These are phyloP conservation scores for Xylocampa areola DNA, from an alignment of 2,888 invertebrate species.

Conservation along the genomic window DNA sequence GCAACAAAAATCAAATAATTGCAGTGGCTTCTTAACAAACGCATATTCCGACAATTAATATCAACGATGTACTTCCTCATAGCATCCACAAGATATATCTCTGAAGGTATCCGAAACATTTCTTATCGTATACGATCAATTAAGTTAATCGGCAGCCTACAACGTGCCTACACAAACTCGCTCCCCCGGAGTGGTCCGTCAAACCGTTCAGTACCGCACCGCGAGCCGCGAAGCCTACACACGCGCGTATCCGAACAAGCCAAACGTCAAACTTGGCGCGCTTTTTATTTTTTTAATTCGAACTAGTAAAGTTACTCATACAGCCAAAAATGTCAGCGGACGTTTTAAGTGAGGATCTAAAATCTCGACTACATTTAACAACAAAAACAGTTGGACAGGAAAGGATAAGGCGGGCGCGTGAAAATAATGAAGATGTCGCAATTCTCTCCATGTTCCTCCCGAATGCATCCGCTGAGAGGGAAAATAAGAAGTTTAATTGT, in stretches of 20 bases:
- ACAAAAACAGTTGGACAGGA: slow-evolving; percentile 96
- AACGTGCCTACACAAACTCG: slow-evolving; percentile 61
- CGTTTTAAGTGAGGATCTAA: slow-evolving; percentile 94
- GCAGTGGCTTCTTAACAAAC: slow-evolving; percentile 23
- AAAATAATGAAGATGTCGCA: slow-evolving; percentile 96
- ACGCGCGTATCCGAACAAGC: slow-evolving; percentile 51
- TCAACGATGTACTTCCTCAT: slow-evolving; percentile 42
- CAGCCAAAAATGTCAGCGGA: slow-evolving; percentile 91
- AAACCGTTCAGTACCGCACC: slow-evolving; percentile 74
- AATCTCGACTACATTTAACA: slow-evolving; percentile 92
- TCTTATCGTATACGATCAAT: slow-evolving; percentile 78
- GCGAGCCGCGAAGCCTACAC: slow-evolving; percentile 84
- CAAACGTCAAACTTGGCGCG: slow-evolving; percentile 70
- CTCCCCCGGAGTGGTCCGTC: slow-evolving; percentile 63
- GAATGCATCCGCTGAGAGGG: slow-evolving; percentile 90
- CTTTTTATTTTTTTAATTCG: slow-evolving; percentile 46
- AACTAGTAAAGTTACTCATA: slow-evolving; percentile 38
- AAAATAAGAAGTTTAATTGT: slow-evolving; percentile 94
- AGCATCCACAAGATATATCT: slow-evolving; percentile 38
- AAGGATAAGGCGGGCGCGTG: slow-evolving; percentile 93
- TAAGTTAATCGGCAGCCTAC: slow-evolving; percentile 81
- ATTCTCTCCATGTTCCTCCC: slow-evolving; percentile 96
- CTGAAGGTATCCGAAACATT: slow-evolving; percentile 61
- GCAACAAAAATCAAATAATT: slow-evolving; percentile 22
- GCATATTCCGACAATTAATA: slow-evolving; percentile 39